Conservation (phyloP, 2,113 vertebrate genomes). For the Amphiprion ocellaris region DNA sequence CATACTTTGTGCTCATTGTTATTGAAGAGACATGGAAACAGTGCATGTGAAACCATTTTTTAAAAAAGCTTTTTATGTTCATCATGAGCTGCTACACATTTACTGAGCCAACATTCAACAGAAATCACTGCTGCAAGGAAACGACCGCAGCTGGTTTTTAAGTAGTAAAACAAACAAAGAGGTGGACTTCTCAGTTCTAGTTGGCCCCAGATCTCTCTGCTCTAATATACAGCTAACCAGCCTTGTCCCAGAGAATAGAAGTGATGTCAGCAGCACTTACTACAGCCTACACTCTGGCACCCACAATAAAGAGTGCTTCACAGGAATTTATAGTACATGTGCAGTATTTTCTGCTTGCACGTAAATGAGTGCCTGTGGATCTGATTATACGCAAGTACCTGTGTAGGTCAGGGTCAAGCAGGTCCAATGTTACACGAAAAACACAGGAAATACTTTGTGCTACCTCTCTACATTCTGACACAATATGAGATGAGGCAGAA, state of each 20-base stretch:
- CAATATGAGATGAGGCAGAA: slow-evolving; percentile 6
- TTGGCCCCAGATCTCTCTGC: slow-evolving; percentile 27
- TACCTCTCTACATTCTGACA: slow-evolving; percentile 10
- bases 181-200: slow-evolving; percentile 1
- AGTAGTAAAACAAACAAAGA: slow-evolving; percentile 60
- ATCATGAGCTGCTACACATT: slow-evolving; percentile 3
- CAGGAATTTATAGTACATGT: slow-evolving; percentile 16
- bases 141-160: slow-evolving; percentile 32
- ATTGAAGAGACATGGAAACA: background rate
- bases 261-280: slow-evolving; percentile 52
- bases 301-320: slow-evolving; percentile 64
- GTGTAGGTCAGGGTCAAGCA: background rate
- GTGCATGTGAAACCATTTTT: slow-evolving; percentile 16
- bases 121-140: slow-evolving; percentile 25
- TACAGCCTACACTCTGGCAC: slow-evolving; percentile 19
- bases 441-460: slow-evolving; percentile 8
- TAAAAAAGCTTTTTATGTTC: background rate
- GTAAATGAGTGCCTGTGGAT: slow-evolving; percentile 13
- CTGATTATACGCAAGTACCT: background rate
- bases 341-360: slow-evolving; percentile 22
- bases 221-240: slow-evolving; percentile 65
- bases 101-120: slow-evolving; percentile 16
- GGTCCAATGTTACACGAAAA: slow-evolving; percentile 32
- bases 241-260: slow-evolving; percentile 29
- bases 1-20: background rate